These are phyloP conservation scores for Centropyge bicolor DNA, from an alignment of 2,797 vertebrate genomes.

Conservation along the genomic window DNA sequence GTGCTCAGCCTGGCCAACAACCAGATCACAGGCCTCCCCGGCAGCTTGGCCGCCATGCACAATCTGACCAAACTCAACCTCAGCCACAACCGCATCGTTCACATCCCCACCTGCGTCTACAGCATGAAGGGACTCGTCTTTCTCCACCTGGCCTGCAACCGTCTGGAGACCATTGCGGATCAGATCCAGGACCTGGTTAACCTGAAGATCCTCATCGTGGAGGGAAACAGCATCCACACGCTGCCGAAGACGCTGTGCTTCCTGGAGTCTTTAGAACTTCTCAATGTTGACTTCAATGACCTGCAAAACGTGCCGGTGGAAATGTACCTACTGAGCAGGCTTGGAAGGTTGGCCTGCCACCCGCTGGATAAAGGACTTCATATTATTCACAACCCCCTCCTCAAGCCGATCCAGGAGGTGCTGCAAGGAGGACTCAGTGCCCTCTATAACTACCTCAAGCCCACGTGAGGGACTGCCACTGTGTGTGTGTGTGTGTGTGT, in stretches of 20 bases:
- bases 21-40: conserved; percentile 88
- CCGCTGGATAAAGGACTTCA: conserved; percentile 96
- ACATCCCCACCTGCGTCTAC: conserved; percentile 93
- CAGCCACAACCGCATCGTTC: conserved; percentile 91
- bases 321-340: conserved; percentile 88
- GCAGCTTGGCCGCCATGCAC: conserved; percentile 84
- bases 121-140: conserved; percentile 90
- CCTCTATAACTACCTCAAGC: conserved; percentile 87
- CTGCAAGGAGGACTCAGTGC: conserved; percentile 90
- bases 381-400: conserved; percentile 91
- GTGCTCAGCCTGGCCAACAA: conserved; percentile 96
- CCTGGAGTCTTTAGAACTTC: conserved; percentile 88
- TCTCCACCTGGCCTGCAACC: conserved; percentile 92
- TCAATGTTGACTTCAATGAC: conserved; percentile 92
- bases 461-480: conserved; percentile 66
- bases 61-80: conserved; percentile 93
- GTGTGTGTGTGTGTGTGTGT: conserved; percentile 27
- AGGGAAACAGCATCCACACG: conserved; percentile 90
- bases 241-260: conserved; percentile 91
- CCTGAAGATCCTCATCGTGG: conserved; percentile 92
- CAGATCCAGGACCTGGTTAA: conserved; percentile 91
- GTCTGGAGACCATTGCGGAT: conserved; percentile 92
- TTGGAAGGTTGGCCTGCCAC: conserved; percentile 91
- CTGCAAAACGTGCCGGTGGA: conserved; percentile 92
- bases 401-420: conserved; percentile 91